Conservation (phyloP, 2,797 vertebrate genomes). For the Antrozous pallidus region DNA sequence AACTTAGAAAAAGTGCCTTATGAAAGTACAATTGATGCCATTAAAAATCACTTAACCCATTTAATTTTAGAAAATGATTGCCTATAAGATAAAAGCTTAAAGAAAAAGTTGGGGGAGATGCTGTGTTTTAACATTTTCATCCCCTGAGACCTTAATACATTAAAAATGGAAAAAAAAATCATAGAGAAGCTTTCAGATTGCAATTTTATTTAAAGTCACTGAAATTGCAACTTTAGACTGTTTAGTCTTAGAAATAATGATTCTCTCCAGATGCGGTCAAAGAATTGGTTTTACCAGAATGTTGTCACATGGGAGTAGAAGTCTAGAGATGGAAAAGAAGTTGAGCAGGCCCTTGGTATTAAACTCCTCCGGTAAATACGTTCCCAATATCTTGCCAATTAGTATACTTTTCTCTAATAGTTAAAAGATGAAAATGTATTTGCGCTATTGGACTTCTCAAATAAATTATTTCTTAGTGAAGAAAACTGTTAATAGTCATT, state of each 20-base stretch:
- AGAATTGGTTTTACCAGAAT: neutral
- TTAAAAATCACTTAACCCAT: constrained; percentile 49
- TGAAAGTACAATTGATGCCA: neutral
- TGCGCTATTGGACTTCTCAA: neutral
- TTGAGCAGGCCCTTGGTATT: neutral
- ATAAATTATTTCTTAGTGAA: neutral
- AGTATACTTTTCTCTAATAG: neutral
- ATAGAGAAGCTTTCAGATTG: neutral
- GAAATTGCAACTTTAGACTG: neutral
- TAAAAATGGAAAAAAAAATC: neutral
- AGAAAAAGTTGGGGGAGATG: neutral
- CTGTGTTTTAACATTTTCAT: constrained; percentile 24
- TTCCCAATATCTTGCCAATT: neutral
- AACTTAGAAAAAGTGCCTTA: constrained; percentile 28
- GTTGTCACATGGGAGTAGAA: neutral
- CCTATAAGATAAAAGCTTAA: constrained; percentile 48
- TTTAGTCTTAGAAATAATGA: neutral
- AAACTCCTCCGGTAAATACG: neutral
- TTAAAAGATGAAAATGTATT: neutral
- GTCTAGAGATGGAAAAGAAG: neutral
- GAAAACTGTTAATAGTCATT: neutral
- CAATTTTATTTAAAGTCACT: constrained; percentile 27
- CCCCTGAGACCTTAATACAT: constrained; percentile 29
- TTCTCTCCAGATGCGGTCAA: neutral
- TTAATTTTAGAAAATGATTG: constrained; percentile 55